Conservation (phyloP, 2,888 invertebrate genomes). For the Chirona hameri region DNA sequence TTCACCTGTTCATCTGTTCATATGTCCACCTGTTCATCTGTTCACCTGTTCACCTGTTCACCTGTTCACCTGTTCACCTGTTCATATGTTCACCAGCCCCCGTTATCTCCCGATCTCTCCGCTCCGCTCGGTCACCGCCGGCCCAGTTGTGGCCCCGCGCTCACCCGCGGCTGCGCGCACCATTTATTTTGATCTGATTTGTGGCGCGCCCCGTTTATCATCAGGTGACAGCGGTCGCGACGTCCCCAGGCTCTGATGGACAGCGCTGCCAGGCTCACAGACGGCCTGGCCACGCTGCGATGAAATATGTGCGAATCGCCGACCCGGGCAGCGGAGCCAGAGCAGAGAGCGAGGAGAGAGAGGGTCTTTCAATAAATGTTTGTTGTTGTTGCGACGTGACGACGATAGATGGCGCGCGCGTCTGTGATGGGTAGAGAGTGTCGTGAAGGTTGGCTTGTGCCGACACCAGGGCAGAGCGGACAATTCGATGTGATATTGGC, state of each 20-base stretch:
- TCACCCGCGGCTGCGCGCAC: not conserved
- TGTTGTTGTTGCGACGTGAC: not conserved
- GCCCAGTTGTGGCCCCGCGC: too few relatives aligned
- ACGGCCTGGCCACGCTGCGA: not conserved
- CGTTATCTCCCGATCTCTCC: too few relatives aligned
- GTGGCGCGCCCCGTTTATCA: not conserved
- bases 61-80: too few relatives aligned
- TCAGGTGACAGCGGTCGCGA: not conserved
- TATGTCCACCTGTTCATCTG: too few relatives aligned
- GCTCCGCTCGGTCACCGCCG: too few relatives aligned
- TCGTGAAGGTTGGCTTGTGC: not conserved
- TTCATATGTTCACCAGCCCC: too few relatives aligned
- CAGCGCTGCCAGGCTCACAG: not conserved
- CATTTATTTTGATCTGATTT: slow-evolving; percentile 27
- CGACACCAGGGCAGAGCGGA: not conserved
- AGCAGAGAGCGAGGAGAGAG: too few relatives aligned
- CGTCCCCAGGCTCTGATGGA: not conserved
- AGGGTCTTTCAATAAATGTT: too few relatives aligned
- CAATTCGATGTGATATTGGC: not conserved
- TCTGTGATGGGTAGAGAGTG: not conserved
- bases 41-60: too few relatives aligned
- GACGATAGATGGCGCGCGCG: not conserved
- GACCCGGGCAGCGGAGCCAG: not conserved
- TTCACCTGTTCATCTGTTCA: too few relatives aligned
- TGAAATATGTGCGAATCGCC: not conserved